Percentiles rank a stretch among this genome's conserved stretches.
phyloP scores from a whole-genome alignment of 2,888 invertebrate genomes.

The Fragum fragum region DNA sequence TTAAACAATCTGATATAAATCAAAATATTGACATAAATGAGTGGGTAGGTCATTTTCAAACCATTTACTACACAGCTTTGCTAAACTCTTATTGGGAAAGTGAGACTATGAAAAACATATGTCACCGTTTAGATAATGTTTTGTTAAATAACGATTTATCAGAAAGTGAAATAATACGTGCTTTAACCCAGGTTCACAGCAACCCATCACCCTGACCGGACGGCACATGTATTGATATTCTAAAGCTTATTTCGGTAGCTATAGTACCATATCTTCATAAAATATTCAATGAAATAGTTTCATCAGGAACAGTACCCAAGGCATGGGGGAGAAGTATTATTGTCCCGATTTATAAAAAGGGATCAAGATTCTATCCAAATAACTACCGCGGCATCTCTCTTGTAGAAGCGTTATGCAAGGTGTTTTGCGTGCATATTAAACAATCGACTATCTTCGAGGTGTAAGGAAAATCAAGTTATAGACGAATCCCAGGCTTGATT shows the following conservation, averaged over 20 bases:
- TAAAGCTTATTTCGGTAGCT: not conserved
- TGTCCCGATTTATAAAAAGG: constrained; percentile 30
- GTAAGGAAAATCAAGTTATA: constrained; percentile 1
- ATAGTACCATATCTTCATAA: constrained; percentile 8
- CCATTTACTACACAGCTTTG: too few species aligned
- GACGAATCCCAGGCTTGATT: constrained; percentile 42
- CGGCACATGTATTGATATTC: not conserved
- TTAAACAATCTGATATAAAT: too few species aligned
- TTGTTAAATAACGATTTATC: too few species aligned
- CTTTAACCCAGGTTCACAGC: not conserved
- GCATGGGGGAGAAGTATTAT: constrained; percentile 8
- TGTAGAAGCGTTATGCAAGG: not conserved
- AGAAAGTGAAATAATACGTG: too few species aligned
- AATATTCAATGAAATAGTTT: constrained; percentile 33
- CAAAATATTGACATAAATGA: too few species aligned
- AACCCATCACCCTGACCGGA: not conserved
- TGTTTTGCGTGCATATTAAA: not conserved
- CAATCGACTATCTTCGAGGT: not conserved
- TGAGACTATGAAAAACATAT: too few species aligned
- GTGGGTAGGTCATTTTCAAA: too few species aligned
- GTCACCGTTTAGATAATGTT: too few species aligned
- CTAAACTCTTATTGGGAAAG: too few species aligned
- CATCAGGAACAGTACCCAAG: constrained; percentile 14
- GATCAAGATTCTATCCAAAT: constrained; percentile 24
- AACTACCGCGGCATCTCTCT: constrained; percentile 23